A percentile compares a stretch with the other conserved stretches of the same genome.
Evolutionary conservation across 2,113 vertebrate species (phyloP).

Genomic region (Epinephelus cyanopodus): DNA sequence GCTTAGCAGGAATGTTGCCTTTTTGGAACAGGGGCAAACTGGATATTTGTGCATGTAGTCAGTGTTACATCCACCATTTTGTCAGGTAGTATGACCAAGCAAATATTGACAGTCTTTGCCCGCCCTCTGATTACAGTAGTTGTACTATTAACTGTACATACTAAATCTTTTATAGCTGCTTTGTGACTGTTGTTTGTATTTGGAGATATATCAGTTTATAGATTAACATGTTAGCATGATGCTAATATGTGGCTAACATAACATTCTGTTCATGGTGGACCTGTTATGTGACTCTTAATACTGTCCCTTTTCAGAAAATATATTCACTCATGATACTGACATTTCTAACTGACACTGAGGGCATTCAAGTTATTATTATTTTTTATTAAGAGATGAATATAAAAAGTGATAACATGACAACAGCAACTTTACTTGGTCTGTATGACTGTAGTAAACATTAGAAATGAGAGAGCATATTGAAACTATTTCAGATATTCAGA

Average conservation of each 20-base stretch:
- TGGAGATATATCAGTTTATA: background rate
- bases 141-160: background rate
- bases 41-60: too few species aligned
- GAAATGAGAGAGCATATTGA: too few species aligned
- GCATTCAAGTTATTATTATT: too few species aligned
- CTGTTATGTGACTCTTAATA: background rate
- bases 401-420: too few species aligned
- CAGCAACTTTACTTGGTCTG: background rate
- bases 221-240: background rate
- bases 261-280: background rate
- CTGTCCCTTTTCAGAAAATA: background rate
- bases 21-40: too few species aligned
- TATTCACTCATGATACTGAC: too few species aligned
- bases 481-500: too few species aligned
- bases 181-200: background rate
- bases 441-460: too few species aligned
- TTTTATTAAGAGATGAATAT: too few species aligned
- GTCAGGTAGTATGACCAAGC: background rate
- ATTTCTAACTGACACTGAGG: too few species aligned
- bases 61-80: background rate
- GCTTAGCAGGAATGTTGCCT: too few species aligned
- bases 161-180: too few species aligned
- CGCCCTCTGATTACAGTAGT: background rate
- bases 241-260: constrained; percentile 1
- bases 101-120: background rate